Evolutionary conservation across 2,113 vertebrate species (phyloP).

Genomic region (Hipposideros armiger): DNA sequence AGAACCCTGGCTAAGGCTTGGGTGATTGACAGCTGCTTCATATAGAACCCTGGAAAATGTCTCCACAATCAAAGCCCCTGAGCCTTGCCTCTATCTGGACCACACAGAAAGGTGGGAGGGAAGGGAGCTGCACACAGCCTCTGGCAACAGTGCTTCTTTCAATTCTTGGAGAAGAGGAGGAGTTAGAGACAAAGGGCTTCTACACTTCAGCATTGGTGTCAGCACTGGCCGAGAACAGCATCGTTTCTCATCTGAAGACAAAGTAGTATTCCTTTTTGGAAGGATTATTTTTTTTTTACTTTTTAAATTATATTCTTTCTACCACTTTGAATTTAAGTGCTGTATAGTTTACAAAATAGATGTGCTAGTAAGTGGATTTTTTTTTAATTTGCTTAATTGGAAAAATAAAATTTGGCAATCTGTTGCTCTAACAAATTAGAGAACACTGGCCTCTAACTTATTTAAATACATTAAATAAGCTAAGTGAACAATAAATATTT

Average conservation of each 20-base stretch:
- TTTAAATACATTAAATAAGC: not conserved
- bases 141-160: fast-evolving
- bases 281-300: conserved; percentile 29
- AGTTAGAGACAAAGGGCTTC: not conserved
- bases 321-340: not conserved
- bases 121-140: fast-evolving
- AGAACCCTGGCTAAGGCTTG: not conserved
- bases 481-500: not conserved
- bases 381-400: not conserved
- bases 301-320: not conserved
- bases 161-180: not conserved
- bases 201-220: not conserved
- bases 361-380: not conserved
- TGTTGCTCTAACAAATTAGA: not conserved
- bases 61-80: not conserved
- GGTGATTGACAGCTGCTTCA: not conserved
- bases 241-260: not conserved
- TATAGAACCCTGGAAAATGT: not conserved
- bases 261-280: not conserved
- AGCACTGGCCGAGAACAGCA: not conserved
- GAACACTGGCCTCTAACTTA: not conserved
- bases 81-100: not conserved
- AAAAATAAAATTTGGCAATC: conserved; percentile 1
- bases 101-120: not conserved
- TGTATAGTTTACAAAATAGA: not conserved